Base-by-base conservation (phyloP, 1,140 invertebrate species). In the Anastrepha obliqua region DNA sequence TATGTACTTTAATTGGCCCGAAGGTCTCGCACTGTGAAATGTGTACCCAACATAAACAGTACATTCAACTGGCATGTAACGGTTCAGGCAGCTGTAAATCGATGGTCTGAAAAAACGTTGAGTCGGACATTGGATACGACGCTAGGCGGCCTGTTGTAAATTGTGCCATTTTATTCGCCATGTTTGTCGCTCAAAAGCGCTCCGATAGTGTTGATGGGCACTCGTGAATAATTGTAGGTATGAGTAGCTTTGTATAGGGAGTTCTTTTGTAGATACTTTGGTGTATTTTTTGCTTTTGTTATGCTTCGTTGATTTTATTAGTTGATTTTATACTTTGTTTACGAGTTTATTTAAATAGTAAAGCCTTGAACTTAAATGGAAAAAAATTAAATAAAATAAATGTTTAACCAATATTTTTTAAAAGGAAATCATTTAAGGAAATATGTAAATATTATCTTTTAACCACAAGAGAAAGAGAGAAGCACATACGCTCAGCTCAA, bases 11-110 rank as follows among this genome's bases (percentile, higher is more conserved):
- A 74, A 74, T 11, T 74, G 42, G 11, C 44, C 6, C 13, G 67
- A 74, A 74, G 67, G 42, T 74, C 67, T 47, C 17, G 44, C n/a
- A 74, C 39, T 39, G 44, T 44, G 44, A 17, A 42, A 70, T 70
- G 3, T 17, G 67, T 74, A 47, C 4, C 17, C 39, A 74, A 44
- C 67, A 74, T 74, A 74, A 44, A 44, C 39, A 74, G 13, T n/a
- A 74, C 67, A 39, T 74, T 74, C 67, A 74, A 74, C 67, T 74
- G 67, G 13, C 67, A 9, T 47, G 42, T 74, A 74, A 74, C 2
- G 42, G 15, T 74, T 44, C 67, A 44, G 67, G 11, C 42, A 15
- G 42, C 29, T 47, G 67, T 17, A 44, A 17, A 9, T 13, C 65
- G 39, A 11, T 67, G 11, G 39, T 29, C 29, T 67, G 9, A 39